phyloP scores from a whole-genome alignment of 1,140 invertebrate genomes.

The Dryas iulia region DNA sequence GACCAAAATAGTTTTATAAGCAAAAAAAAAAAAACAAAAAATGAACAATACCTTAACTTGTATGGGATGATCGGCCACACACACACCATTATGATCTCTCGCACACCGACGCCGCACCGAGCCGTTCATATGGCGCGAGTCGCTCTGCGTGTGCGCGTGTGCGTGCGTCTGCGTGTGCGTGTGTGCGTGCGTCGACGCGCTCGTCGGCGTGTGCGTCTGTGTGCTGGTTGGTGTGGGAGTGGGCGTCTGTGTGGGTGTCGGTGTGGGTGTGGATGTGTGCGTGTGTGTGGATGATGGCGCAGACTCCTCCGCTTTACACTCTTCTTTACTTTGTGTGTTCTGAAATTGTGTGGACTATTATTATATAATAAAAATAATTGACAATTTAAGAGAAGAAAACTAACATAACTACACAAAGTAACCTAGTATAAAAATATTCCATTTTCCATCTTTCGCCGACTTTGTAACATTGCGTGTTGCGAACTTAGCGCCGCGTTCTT shows the following conservation, averaged over 20 bases:
- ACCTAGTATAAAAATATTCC: no score
- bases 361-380: neutral
- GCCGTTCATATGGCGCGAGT: conserved; percentile 51
- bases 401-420: no score
- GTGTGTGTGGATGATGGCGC: neutral
- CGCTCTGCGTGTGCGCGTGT: conserved; percentile 18
- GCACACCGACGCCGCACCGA: conserved; percentile 44
- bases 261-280: conserved; percentile 6
- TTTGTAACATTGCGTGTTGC: no score
- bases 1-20: no score
- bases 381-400: no score
- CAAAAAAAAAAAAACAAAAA: no score
- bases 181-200: conserved; percentile 19
- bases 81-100: conserved; percentile 50
- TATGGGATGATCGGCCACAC: conserved; percentile 46
- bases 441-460: no score
- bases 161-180: conserved; percentile 8
- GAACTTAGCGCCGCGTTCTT: no score
- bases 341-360: neutral
- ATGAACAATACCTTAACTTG: conserved; percentile 45
- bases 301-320: conserved; percentile 22
- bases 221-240: neutral
- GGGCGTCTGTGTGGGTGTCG: neutral
- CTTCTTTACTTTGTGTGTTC: neutral
- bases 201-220: neutral